phyloP scores from a whole-genome alignment of 2,888 invertebrate genomes.

The Malacosoma neustria region DNA sequence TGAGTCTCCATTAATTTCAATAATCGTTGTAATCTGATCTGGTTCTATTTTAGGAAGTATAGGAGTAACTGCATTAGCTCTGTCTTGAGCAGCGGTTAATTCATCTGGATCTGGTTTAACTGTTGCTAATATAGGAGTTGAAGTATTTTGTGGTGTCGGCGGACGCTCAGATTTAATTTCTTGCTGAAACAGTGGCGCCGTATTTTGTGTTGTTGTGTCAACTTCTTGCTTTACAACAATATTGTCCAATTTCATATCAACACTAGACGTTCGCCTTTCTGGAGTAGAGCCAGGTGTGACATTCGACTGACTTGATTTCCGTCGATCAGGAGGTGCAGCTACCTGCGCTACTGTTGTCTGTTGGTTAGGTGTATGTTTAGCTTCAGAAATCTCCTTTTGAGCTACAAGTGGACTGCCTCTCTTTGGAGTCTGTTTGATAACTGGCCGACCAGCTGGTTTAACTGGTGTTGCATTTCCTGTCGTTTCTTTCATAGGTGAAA shows the following conservation, averaged over 20 bases:
- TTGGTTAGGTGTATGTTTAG: slow-evolving; percentile 8
- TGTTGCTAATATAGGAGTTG: slow-evolving; percentile 40
- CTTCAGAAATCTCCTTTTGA: slow-evolving; percentile 15
- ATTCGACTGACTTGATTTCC: slow-evolving; percentile 12
- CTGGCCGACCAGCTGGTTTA: slow-evolving; percentile 37
- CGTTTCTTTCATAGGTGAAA: slow-evolving; percentile 5
- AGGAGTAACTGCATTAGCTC: slow-evolving; percentile 19
- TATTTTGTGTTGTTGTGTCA: slow-evolving; percentile 25
- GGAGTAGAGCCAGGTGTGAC: slow-evolving; percentile 13
- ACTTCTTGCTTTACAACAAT: slow-evolving; percentile 53
- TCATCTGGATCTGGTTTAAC: slow-evolving; percentile 51
- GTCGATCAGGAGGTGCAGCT: slow-evolving; percentile 11
- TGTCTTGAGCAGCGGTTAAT: slow-evolving; percentile 11
- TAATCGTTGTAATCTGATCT: slow-evolving; percentile 41
- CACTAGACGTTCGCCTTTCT: slow-evolving; percentile 30
- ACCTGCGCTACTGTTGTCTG: slow-evolving; percentile 6
- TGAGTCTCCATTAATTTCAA: slow-evolving; percentile 66
- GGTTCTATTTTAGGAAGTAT: slow-evolving; percentile 47
- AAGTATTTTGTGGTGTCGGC: slow-evolving; percentile 34
- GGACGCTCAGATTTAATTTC: slow-evolving; percentile 54
- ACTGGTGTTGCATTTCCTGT: slow-evolving; percentile 7
- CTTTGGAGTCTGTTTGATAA: slow-evolving; percentile 60
- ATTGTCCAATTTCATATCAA: slow-evolving; percentile 24
- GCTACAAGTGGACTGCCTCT: slow-evolving; percentile 31
- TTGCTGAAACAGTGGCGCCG: slow-evolving; percentile 41